Evolutionary conservation across 2,113 vertebrate species (phyloP), one percentile per base, ranked within the genome.

Genomic region (Hemiprocne comata): DNA sequence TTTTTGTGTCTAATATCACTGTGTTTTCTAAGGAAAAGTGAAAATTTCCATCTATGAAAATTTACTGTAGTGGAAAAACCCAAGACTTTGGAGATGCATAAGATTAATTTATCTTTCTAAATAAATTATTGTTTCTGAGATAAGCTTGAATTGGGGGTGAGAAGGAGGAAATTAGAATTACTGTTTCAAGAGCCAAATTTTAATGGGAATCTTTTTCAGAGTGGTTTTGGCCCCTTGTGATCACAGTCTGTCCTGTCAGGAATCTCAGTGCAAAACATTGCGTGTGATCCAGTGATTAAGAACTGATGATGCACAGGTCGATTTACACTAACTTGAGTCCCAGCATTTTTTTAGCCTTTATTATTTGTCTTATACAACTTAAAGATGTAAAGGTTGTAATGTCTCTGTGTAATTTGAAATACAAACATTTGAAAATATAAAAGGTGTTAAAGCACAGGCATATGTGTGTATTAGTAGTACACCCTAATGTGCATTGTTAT

Each of bases 401-500:
- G 40, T 34, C 28, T 29, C 20, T 33, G 34, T 28, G 31, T 62
- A 34, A 55, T 38, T 20, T 36, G 62, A 34, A 77, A 71, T 51
- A 44, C 13, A 81, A 91, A 60, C 67, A 94, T 81, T 81, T 71
- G 74, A 25, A 38, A 64, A 24, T 9, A 76, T 15, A 34, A 11
- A 17, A 7, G 18, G 58, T 53, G 38, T 42, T 58, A 25, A 54
- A 72, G 1, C 7, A 4, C 26, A 3, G 60, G 9, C 1, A 5
- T 24, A 1, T 9, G 31, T 46, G 14, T 12, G 34, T 3, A 29
- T 57, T 25, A 29, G 44, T 9, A 36, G 31, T 4, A 7, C 9
- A 4, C 13, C 17, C 36, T 17, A 2, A 1, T 4, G 0, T 3
- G 18, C 21, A 2, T 29, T 44, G 3, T 8, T 15, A 7, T 4